Evolutionary conservation across 2,113 vertebrate species (phyloP), one percentile per base, ranked within the genome.

Genomic region (Cacatua alba): DNA sequence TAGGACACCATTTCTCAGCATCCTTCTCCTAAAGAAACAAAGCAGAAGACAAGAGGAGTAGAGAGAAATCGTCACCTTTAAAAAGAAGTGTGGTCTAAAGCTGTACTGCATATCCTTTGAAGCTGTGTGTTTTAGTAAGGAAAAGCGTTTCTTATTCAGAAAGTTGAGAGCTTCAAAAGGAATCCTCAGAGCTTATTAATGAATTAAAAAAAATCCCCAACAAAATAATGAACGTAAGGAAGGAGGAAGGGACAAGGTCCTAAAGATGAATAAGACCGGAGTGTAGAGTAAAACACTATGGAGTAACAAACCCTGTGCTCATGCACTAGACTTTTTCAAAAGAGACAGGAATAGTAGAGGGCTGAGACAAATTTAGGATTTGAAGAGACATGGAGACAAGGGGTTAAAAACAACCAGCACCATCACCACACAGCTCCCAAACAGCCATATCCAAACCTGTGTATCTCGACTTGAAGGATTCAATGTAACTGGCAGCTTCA

Each of bases 401-500:
- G 13, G n/a, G 83, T 77, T 93, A 80, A 88, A 88, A 72, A 31
- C 60, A 79, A 82, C 14, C 6, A 60, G 49, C 4, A 44, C 53
- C 59, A 76, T 17, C 51, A 70, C 35, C 51, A 33, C 53, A 2
- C 62, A 74, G 15, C 17, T 46, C 39, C 69, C 80, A 93, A 86
- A 72, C 23, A 80, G 41, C 18, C 53, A 72, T 43, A 75, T 79
- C 53, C 94, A 71, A 98, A 99, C 99, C 99, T 97, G 97, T 98
- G 94, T 99, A 99, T 98, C 99, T 98, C 79, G 98, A 98, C 96
- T 99, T 99, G 97, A 99, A 99, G 65, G 99, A 99, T 39, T 99
- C 98, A 37, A 99, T 99, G 91, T 99, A 99, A 94, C 91, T 98
- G 64, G 98, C 98, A 29, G 99, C 99, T 82, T 99, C 99, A 3